Evolutionary conservation across 2,888 invertebrate genomes (phyloP), one percentile per base, ranked within the genome.

Genomic region (Oscheius onirici): DNA sequence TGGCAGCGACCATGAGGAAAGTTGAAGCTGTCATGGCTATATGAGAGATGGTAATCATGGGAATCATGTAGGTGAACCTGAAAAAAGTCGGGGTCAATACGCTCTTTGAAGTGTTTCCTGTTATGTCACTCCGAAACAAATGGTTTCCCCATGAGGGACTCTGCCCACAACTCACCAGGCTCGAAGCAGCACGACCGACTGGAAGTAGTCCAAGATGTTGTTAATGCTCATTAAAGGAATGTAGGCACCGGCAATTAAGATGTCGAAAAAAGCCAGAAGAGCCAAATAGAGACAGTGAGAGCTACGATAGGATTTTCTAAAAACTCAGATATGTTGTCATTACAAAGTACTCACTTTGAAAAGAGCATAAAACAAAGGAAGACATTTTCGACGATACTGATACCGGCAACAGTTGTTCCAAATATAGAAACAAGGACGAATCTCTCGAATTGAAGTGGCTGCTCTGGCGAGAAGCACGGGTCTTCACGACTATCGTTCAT

Each of bases 11-110:
- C 74, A 86, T 86, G 5, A 86, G 71, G 69, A 86, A 85, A 5
- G 84, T 82, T 22, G 84, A 83, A 3, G 86, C 80, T 13, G 86
- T 85, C 77, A 86, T 84, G 26, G 83, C 84, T 10, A 86, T 84
- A 71, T 86, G 86, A 8, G 85, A 84, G 51, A 86, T 77, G 1
- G 86, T 86, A 44, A 86, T 77, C 80, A 86, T 81, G 17, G 85
- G 86, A 26, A 84, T 74, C 85, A 86, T 84, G 71, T 85, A 86
- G 44, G 73, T 57, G 57, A 80, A 84, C 84, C 83, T 83, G 63
- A 41, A 78, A 58, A n/a, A 34, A 40, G n/a, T 5, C 5, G 34
- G 3, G 20, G n/a, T 34, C 58, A 20, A 34, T 58, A 24, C 10
- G 26, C n/a, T 34, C 55, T n/a, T 28, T 63, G 24, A 60, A 15